These are phyloP conservation scores for Proteles cristata DNA, from an alignment of 2,113 vertebrate species.

Conservation along the genomic window DNA sequence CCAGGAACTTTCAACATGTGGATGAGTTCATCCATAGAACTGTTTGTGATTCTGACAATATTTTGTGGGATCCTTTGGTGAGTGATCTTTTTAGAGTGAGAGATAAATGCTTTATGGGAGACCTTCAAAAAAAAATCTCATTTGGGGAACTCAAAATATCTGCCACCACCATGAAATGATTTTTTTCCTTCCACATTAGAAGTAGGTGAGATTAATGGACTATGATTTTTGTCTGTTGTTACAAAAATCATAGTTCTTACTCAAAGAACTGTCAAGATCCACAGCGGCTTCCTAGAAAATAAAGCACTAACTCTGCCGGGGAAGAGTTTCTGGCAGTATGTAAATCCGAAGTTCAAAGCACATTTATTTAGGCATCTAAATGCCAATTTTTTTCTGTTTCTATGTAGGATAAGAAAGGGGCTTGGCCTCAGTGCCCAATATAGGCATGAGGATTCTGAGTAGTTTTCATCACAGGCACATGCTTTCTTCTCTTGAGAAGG, in stretches of 20 bases:
- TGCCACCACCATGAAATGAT: background rate
- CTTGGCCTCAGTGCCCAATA: background rate
- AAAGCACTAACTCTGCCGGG: background rate
- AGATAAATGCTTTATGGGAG: background rate
- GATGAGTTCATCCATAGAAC: background rate
- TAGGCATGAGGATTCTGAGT: background rate
- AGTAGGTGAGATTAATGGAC: background rate
- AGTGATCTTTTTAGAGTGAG: background rate
- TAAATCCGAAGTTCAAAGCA: background rate
- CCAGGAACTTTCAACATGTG: background rate
- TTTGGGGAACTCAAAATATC: background rate
- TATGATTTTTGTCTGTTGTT: background rate
- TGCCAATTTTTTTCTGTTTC: constrained; percentile 3
- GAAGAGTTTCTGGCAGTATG: background rate
- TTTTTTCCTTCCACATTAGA: background rate
- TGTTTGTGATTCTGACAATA: constrained; percentile 6
- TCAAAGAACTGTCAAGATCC: background rate
- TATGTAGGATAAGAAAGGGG: background rate
- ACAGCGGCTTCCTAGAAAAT: background rate
- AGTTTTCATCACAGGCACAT: background rate
- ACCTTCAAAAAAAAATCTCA: background rate
- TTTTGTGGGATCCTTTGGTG: background rate
- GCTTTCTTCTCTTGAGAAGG: background rate
- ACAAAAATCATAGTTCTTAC: background rate
- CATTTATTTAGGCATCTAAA: background rate